Conservation (phyloP, 2,113 vertebrate species). For the Poecile atricapillus region DNA sequence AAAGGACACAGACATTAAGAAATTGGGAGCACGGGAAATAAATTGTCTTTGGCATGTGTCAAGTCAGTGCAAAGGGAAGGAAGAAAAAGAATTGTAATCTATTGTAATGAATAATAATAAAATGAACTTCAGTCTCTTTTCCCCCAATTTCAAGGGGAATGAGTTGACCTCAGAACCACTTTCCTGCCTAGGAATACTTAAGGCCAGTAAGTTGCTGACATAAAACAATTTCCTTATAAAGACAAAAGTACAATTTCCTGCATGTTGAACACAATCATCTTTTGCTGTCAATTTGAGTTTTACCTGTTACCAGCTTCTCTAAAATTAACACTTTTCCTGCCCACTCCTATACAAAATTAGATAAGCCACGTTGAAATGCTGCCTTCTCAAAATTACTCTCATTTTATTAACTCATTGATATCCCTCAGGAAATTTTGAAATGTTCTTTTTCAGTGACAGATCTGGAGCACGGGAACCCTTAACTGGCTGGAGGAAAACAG, state of each 20-base stretch:
- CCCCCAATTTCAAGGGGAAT: not conserved
- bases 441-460: not conserved
- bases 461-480: not conserved
- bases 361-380: not conserved
- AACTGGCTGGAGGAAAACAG: not conserved
- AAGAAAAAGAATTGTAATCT: not conserved
- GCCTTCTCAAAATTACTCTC: not conserved
- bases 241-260: not conserved
- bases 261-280: not conserved
- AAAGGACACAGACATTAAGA: not conserved
- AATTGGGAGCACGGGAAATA: not conserved
- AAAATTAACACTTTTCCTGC: not conserved
- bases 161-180: not conserved
- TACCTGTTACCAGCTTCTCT: not conserved
- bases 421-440: not conserved
- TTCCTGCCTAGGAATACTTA: not conserved
- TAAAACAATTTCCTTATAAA: not conserved
- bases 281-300: not conserved
- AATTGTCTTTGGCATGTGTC: slow-evolving; percentile 27
- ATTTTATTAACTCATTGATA: not conserved
- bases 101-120: not conserved
- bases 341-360: not conserved
- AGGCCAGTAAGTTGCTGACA: not conserved
- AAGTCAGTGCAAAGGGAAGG: not conserved
- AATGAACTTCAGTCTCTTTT: not conserved